A percentile compares a stretch with the other conserved stretches of the same genome.
Conservation (phyloP, 1,140 invertebrate species). For the Pseudomyrmex cubaensis region DNA sequence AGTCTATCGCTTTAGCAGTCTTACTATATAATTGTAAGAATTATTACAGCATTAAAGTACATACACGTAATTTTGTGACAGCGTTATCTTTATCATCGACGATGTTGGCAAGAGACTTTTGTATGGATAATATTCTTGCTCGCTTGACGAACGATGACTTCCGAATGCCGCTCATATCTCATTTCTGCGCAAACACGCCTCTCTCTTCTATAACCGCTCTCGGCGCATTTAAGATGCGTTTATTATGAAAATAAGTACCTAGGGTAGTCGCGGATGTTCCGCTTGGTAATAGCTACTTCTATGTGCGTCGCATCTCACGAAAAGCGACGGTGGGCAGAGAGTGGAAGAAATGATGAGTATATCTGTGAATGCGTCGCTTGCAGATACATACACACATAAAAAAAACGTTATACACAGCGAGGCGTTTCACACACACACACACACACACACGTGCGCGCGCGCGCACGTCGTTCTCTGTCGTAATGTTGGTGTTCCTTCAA, state of each 20-base stretch:
- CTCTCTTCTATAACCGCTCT: too few relatives aligned
- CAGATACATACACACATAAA: background rate
- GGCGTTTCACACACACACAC: constrained; percentile 20
- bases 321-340: background rate
- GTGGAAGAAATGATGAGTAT: background rate
- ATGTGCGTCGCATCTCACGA: constrained; percentile 29
- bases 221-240: constrained; percentile 47
- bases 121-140: constrained; percentile 9
- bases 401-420: constrained; percentile 5
- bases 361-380: constrained; percentile 39
- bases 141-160: constrained; percentile 34
- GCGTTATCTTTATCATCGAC: constrained; percentile 17
- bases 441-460: constrained; percentile 6
- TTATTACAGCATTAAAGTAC: constrained; percentile 7
- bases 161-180: constrained; percentile 20
- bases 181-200: background rate
- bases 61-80: background rate
- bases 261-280: constrained; percentile 48
- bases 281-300: constrained; percentile 55
- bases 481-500: constrained; percentile 30
- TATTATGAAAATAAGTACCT: constrained; percentile 62
- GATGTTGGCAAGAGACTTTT: background rate
- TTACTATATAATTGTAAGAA: too few relatives aligned
- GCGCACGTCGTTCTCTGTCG: background rate
- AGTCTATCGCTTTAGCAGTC: constrained; percentile 11